Conservation (phyloP, 2,797 vertebrate species). For the Enteromius fasciolatus region DNA sequence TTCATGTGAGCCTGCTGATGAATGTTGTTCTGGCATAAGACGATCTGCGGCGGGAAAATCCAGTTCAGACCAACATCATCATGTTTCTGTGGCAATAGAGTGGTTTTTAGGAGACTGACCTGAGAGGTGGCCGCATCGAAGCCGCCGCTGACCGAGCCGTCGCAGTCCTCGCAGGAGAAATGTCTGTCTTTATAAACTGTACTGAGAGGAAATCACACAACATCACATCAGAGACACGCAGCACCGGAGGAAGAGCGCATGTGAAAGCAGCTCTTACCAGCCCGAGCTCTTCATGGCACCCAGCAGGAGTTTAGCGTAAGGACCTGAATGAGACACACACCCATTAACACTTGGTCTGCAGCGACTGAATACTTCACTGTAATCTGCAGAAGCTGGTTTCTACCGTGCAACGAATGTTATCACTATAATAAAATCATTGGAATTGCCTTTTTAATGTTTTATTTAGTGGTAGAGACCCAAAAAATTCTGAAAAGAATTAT, state of each 20-base stretch:
- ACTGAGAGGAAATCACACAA: constrained; percentile 70
- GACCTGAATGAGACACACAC: constrained; percentile 75
- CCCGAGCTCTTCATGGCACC: constrained; percentile 92
- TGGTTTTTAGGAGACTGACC: constrained; percentile 68
- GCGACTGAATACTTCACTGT: not conserved
- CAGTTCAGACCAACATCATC: not conserved
- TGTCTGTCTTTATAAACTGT: constrained; percentile 87
- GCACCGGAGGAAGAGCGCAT: not conserved
- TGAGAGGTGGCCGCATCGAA: constrained; percentile 92
- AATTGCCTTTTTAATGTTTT: not conserved
- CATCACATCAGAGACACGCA: not conserved
- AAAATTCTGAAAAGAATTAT: no score
- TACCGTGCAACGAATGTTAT: not conserved
- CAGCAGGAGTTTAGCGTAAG: constrained; percentile 91
- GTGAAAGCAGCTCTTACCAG: constrained; percentile 78
- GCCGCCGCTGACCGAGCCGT: constrained; percentile 89
- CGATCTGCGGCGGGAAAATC: constrained; percentile 79
- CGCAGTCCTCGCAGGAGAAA: constrained; percentile 95
- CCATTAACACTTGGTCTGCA: not conserved
- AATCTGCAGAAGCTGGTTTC: not conserved
- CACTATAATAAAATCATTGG: not conserved
- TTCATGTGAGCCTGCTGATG: constrained; percentile 91
- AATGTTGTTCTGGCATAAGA: constrained; percentile 98
- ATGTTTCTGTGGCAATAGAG: no score
- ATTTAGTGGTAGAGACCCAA: not conserved